Conservation (phyloP, 30 jellyfish, hydroid and myxozoan genomes). For the Nemopilema nomurai region DNA sequence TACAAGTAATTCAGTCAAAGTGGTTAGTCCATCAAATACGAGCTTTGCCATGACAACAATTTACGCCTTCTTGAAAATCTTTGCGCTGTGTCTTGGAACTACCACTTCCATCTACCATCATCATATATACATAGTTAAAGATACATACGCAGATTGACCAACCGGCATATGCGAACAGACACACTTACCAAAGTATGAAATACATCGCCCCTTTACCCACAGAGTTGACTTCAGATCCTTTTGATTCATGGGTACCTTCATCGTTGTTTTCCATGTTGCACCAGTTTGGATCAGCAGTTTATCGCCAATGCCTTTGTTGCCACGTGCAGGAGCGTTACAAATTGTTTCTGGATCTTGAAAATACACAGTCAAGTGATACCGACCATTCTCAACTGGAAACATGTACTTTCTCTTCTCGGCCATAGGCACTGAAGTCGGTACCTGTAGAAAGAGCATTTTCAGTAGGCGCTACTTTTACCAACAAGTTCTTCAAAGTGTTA, state of each 20-base stretch:
- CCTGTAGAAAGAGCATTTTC: conserved; percentile 20
- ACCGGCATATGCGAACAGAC: no score
- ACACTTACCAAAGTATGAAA: conserved; percentile 43
- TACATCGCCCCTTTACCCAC: conserved; percentile 62
- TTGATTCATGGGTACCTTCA: conserved; percentile 46
- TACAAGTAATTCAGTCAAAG: no score
- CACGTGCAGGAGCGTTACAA: conserved; percentile 54
- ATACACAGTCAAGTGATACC: conserved; percentile 56
- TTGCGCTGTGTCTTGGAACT: no score
- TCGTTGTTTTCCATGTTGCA: conserved; percentile 27
- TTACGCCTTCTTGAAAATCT: no score
- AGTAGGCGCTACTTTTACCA: no score
- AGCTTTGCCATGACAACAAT: no score
- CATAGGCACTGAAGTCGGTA: conserved; percentile 61
- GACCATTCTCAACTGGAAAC: conserved; percentile 45
- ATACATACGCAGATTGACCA: no score
- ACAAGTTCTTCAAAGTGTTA: no score
- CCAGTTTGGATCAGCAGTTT: conserved; percentile 58
- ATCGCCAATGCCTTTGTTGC: conserved; percentile 49
- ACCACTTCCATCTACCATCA: no score
- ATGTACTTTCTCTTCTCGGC: conserved; percentile 42
- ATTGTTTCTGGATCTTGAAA: conserved; percentile 56
- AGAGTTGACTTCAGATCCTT: conserved; percentile 8
- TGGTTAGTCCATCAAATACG: no score
- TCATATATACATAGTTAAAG: no score